Percentiles rank a stretch among this genome's conserved stretches.
Evolutionary conservation across 2,888 invertebrate species (phyloP).

Genomic region (Aporophyla lueneburgensis): DNA sequence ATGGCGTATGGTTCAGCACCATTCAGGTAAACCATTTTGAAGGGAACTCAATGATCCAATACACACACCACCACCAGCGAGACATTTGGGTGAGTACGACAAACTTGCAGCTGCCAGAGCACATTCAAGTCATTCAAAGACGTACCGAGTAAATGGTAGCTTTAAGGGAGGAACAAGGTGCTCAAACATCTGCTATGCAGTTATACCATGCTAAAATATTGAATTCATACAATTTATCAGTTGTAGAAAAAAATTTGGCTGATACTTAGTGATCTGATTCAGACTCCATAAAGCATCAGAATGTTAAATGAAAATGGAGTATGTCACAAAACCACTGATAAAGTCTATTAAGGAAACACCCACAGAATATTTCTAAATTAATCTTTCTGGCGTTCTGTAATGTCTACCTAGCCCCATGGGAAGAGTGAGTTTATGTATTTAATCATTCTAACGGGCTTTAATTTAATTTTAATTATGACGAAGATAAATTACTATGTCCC

Average conservation of each 20-base stretch:
- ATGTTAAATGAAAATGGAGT: not conserved
- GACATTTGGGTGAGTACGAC: too few species aligned
- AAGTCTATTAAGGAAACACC: not conserved
- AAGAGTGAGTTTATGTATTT: not conserved
- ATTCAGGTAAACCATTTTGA: too few species aligned
- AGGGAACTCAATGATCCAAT: too few species aligned
- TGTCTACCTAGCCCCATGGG: not conserved
- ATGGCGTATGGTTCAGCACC: too few species aligned
- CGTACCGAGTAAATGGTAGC: too few species aligned
- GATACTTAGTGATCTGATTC: not conserved
- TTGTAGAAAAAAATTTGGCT: not conserved
- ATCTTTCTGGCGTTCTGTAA: slow-evolving; percentile 1
- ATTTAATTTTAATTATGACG: slow-evolving; percentile 38
- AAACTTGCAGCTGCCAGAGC: too few species aligned
- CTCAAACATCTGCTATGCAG: too few species aligned
- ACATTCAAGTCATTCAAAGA: too few species aligned
- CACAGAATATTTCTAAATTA: slow-evolving; percentile 20
- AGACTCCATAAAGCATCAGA: not conserved
- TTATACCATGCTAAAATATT: too few species aligned
- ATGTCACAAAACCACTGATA: not conserved
- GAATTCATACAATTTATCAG: too few species aligned
- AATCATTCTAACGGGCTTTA: slow-evolving; percentile 17
- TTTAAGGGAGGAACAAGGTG: too few species aligned
- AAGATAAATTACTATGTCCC: slow-evolving; percentile 29
- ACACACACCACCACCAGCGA: too few species aligned